Evolutionary conservation across 1,140 invertebrate genomes (phyloP), one percentile per base, ranked within the genome.

Genomic region (Prorops nasuta): DNA sequence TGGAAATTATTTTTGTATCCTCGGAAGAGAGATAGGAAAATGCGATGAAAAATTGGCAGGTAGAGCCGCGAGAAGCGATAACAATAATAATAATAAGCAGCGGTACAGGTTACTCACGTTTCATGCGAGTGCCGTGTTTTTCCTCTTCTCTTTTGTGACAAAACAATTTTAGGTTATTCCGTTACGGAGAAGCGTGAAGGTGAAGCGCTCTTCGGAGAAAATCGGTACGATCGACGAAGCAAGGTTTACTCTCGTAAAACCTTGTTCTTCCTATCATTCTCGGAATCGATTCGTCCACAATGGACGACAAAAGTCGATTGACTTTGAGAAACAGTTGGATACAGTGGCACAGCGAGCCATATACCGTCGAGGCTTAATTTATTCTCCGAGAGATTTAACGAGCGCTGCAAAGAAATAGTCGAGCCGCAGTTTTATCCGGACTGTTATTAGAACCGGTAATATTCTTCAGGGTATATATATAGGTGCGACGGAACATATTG

Each of bases 201-300:
- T 24, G 41, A 39, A 21, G 15, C 14, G n/a, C n/a, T 32, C 20
- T 44, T 54, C 51, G 45, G 16, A 35, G 36, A 50, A n/a, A n/a
- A 50, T 54, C 47, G 41, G 19, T 3, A 19, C 35, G 18, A 54
- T 54, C 48, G 21, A 54, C 47, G 47, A 54, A 54, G 48, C 49
- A 14, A 40, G 4, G 22, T 39, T 22, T 41, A 14, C 15, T 46
- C 14, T 41, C 24, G 4, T 10, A 4, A 4, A 6, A 4, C 10
- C 24, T 28, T 10, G 24, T 28, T 28, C 24, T 28, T 49, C 34
- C 21, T 54, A 54, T 51, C 37, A 51, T 51, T 54, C 49, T 15
- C 12, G 37, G 49, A 51, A 54, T 24, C 42, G 32, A 51, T 37
- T 51, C 42, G 22, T 35, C n/a, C 20, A 39, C 18, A 12, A 49